phyloP scores from a whole-genome alignment of 2,888 invertebrate genomes.

The Romanomermis culicivorax region DNA sequence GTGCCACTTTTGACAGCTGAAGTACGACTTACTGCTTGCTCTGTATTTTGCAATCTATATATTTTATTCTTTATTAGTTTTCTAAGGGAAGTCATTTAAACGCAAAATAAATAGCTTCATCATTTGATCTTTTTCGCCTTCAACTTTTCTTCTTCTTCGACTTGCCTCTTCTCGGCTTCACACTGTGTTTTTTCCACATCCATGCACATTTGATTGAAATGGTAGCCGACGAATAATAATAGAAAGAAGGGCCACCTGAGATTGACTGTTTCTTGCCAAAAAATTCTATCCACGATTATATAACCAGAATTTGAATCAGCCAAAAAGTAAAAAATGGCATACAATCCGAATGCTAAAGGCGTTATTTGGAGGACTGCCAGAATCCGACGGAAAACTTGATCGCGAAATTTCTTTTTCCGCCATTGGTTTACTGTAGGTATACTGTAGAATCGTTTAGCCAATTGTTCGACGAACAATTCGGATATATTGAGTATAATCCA shows the following conservation, averaged over 20 bases:
- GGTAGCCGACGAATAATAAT: conserved; percentile 23
- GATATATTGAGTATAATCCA: conserved; percentile 33
- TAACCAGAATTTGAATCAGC: conserved; percentile 21
- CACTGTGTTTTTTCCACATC: conserved; percentile 16
- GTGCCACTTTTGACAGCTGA: too few species aligned
- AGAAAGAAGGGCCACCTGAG: conserved; percentile 22
- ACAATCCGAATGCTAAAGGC: conserved; percentile 26
- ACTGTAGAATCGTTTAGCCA: conserved; percentile 22
- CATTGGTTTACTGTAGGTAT: conserved; percentile 10
- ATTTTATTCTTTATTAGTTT: too few species aligned
- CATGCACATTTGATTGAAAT: conserved; percentile 23
- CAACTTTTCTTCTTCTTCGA: too few species aligned
- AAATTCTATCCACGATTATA: conserved; percentile 25
- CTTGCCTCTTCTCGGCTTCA: too few species aligned
- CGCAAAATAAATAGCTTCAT: too few species aligned
- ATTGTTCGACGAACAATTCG: conserved; percentile 29
- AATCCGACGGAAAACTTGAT: conserved; percentile 21
- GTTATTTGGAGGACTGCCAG: conserved; percentile 18
- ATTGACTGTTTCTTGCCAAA: conserved; percentile 24
- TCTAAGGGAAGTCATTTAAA: too few species aligned
- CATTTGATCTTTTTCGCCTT: too few species aligned
- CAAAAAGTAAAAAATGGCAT: conserved; percentile 28
- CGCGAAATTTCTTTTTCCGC: conserved; percentile 19
- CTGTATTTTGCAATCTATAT: too few species aligned
- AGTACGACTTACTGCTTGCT: too few species aligned